A percentile compares a stretch with the other conserved stretches of the same genome.
phyloP scores from a whole-genome alignment of 1,140 invertebrate species.

The Sycophila sp. region DNA sequence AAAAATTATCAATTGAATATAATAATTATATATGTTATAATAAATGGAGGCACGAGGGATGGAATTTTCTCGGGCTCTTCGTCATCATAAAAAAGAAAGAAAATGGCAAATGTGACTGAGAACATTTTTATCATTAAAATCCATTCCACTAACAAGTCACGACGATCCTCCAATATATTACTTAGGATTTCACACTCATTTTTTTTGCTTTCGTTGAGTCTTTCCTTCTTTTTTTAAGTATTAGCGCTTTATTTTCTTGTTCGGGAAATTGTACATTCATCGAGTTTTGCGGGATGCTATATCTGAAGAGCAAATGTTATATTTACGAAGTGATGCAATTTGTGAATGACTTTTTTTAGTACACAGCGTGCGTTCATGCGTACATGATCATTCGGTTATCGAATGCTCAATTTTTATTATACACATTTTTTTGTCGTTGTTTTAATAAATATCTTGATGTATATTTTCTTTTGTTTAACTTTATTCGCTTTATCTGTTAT shows the following conservation, averaged over 20 bases:
- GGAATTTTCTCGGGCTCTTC: background rate
- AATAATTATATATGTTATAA: conserved; percentile 51
- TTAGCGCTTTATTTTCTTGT: conserved; percentile 1
- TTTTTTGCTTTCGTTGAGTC: no score
- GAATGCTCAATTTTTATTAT: conserved; percentile 28
- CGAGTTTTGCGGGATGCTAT: conserved; percentile 30
- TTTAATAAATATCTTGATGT: conserved; percentile 31
- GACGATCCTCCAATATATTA: conserved; percentile 16
- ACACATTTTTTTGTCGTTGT: conserved; percentile 25
- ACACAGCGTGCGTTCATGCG: background rate
- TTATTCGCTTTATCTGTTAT: no score
- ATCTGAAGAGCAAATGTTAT: conserved; percentile 10
- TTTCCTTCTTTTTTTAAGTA: background rate
- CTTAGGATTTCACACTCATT: no score
- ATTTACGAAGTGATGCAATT: conserved; percentile 11
- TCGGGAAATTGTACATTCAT: background rate
- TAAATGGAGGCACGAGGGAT: conserved; percentile 7
- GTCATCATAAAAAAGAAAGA: conserved; percentile 10
- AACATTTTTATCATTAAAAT: conserved; percentile 15
- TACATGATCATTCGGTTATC: background rate
- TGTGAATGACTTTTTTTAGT: conserved; percentile 9
- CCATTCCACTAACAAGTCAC: conserved; percentile 21
- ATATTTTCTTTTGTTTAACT: conserved; percentile 5
- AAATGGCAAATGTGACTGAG: background rate
- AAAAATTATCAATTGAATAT: conserved; percentile 56